Percentiles rank a stretch among this genome's conserved stretches.
Evolutionary conservation across 2,113 vertebrate species (phyloP).

Genomic region (Asarcornis scutulata): DNA sequence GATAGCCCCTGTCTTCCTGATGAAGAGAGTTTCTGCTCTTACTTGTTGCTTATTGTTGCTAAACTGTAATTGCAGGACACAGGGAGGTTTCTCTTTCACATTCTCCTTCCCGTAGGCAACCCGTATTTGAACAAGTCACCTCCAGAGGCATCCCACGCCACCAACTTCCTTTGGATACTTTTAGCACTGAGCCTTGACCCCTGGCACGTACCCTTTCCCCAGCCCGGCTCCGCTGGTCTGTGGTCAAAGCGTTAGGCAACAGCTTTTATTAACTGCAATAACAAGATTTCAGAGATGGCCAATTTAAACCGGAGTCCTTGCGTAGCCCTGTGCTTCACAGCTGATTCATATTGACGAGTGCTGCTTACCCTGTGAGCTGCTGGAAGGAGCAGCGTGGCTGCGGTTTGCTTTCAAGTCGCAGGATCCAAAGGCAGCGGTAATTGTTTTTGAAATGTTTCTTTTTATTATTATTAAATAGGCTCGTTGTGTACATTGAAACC

Average conservation of each 20-base stretch:
- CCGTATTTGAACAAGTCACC: background rate
- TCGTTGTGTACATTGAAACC: slow-evolving; percentile 19
- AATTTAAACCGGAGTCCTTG: slow-evolving; percentile 43
- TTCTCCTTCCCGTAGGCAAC: background rate
- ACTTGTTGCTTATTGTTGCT: background rate
- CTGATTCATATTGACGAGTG: slow-evolving; percentile 48
- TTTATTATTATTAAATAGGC: slow-evolving; percentile 64
- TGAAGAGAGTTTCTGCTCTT: background rate
- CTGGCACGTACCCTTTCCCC: background rate
- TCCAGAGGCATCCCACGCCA: background rate
- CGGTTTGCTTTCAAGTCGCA: slow-evolving; percentile 65
- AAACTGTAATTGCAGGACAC: background rate
- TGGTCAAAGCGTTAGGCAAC: slow-evolving; percentile 43
- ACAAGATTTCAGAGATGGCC: slow-evolving; percentile 36
- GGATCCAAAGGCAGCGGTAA: slow-evolving; percentile 65
- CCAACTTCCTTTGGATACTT: background rate
- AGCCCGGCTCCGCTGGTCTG: background rate
- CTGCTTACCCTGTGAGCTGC: slow-evolving; percentile 57
- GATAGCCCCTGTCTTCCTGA: background rate
- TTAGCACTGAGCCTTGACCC: background rate
- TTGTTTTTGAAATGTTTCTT: slow-evolving; percentile 70
- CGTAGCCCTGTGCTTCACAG: slow-evolving; percentile 13
- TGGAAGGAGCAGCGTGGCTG: slow-evolving; percentile 36
- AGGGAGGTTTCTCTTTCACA: background rate
- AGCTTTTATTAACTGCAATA: slow-evolving; percentile 58